These are phyloP conservation scores for Melitaea athalia DNA, from an alignment of 2,888 invertebrate genomes.

Conservation along the genomic window DNA sequence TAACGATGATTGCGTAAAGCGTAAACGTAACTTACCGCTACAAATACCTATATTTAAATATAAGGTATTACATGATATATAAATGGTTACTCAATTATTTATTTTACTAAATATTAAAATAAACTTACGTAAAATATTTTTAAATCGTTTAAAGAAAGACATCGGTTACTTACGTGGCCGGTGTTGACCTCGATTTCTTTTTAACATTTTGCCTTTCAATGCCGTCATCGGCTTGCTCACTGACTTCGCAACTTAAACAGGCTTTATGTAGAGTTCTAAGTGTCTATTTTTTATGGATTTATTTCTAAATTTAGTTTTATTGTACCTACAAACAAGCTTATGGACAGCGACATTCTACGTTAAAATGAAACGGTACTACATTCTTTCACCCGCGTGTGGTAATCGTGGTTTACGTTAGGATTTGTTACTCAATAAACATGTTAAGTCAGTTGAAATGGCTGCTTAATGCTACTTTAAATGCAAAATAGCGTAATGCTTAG, in stretches of 20 bases:
- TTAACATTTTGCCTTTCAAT: conserved; percentile 78
- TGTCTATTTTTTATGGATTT: conserved; percentile 9
- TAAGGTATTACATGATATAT: no score
- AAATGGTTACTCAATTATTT: conserved; percentile 11
- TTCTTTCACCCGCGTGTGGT: conserved; percentile 70
- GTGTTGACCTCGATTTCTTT: conserved; percentile 82
- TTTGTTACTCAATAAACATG: conserved; percentile 71
- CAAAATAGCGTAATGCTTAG: conserved; percentile 4
- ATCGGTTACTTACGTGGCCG: conserved; percentile 72
- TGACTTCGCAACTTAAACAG: conserved; percentile 30
- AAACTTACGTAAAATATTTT: conserved; percentile 45
- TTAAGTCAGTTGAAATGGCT: conserved; percentile 43
- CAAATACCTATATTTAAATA: no score
- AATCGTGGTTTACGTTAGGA: conserved; percentile 70
- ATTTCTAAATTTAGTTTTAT: conserved; percentile 8
- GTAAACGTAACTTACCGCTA: no score
- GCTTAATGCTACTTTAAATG: not conserved
- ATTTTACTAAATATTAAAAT: conserved; percentile 31
- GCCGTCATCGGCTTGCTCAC: conserved; percentile 60
- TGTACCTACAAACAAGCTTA: conserved; percentile 26
- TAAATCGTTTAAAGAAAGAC: conserved; percentile 56
- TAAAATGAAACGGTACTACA: conserved; percentile 67
- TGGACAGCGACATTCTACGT: conserved; percentile 51
- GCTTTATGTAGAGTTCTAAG: not conserved
- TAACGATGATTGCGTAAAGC: not conserved